These are phyloP conservation scores for Piprites chloris DNA, from an alignment of 2,113 vertebrate genomes.

Conservation along the genomic window DNA sequence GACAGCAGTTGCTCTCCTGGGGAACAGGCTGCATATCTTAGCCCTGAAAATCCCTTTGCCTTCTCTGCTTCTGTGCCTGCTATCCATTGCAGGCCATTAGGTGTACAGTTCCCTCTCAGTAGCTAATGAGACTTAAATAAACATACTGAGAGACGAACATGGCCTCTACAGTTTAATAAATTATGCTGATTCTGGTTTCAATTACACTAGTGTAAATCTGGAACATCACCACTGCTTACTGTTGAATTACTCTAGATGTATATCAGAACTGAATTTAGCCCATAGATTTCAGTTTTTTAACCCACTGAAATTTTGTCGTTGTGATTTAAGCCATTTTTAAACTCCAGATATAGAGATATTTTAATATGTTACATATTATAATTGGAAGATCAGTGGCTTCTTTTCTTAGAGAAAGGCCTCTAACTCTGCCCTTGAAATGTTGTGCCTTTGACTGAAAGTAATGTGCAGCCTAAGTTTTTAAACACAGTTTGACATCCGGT, in stretches of 20 bases:
- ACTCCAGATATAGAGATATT: background rate
- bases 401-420: background rate
- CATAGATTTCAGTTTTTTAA: background rate
- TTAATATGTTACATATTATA: background rate
- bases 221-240: background rate
- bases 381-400: background rate
- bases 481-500: background rate
- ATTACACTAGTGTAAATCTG: slow-evolving; percentile 51
- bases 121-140: slow-evolving; percentile 64
- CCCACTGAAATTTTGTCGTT: background rate
- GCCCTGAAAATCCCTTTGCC: slow-evolving; percentile 9
- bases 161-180: slow-evolving; percentile 58
- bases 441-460: background rate
- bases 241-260: slow-evolving; percentile 16
- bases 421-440: background rate
- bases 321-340: background rate
- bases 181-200: slow-evolving; percentile 46
- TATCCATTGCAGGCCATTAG: slow-evolving; percentile 36
- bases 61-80: background rate
- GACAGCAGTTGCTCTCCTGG: background rate
- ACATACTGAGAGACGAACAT: slow-evolving; percentile 36
- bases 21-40: background rate
- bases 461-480: background rate
- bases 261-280: background rate
- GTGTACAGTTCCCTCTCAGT: slow-evolving; percentile 45